These are phyloP conservation scores for Morinoia aosen DNA, from an alignment of 2,888 invertebrate genomes.

Conservation along the genomic window DNA sequence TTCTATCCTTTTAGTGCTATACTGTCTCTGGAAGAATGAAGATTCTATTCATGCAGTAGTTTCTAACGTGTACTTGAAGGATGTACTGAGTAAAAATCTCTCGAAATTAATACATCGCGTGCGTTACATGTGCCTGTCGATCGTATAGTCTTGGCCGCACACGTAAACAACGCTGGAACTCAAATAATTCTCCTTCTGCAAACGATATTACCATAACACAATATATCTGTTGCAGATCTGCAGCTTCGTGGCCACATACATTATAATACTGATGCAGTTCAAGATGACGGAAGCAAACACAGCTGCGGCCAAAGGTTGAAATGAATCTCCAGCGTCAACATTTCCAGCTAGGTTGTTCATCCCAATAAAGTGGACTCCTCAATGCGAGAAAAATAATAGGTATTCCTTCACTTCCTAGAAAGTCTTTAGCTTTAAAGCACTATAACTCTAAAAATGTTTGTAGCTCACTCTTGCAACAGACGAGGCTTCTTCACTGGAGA, in stretches of 20 bases:
- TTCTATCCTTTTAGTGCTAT: no score
- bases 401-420: neutral
- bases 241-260: conserved; percentile 54
- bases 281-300: conserved; percentile 33
- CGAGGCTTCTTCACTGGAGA: no score
- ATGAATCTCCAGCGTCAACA: neutral
- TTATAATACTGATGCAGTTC: conserved; percentile 54
- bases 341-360: neutral
- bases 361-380: neutral
- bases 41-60: no score
- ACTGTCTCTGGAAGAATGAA: no score
- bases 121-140: no score
- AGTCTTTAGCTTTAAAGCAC: neutral
- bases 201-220: neutral
- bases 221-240: conserved; percentile 9
- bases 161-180: no score
- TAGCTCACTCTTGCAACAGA: neutral
- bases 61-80: no score
- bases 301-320: neutral
- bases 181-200: no score
- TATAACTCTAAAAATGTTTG: neutral
- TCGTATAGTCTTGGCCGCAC: no score
- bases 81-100: no score
- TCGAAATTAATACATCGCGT: no score
- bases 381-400: neutral